phyloP scores from a whole-genome alignment of 2,113 vertebrate genomes.

The Pterocles burchelli region DNA sequence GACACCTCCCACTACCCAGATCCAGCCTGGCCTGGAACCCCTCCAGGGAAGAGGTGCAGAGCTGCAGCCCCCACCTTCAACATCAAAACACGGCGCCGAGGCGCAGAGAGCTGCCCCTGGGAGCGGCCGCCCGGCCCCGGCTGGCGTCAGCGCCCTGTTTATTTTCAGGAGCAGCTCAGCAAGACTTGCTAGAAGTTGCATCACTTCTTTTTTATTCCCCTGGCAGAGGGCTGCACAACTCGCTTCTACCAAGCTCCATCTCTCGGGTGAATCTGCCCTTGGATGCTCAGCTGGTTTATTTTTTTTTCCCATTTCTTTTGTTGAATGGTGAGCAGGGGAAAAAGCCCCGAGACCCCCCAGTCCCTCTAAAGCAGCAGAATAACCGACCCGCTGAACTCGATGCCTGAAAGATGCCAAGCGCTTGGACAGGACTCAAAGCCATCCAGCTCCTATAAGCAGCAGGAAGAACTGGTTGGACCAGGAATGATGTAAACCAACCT shows the following conservation, averaged over 20 bases:
- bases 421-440: background rate
- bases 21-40: no score
- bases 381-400: background rate
- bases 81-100: background rate
- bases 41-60: background rate
- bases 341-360: fast-evolving
- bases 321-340: fast-evolving
- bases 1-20: no score
- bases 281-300: background rate
- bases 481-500: background rate
- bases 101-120: background rate
- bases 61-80: background rate
- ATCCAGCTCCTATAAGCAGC: background rate
- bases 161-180: background rate
- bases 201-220: background rate
- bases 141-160: background rate
- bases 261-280: background rate
- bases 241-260: background rate
- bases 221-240: background rate
- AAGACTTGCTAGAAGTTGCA: conserved; percentile 39
- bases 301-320: background rate
- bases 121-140: background rate
- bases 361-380: background rate
- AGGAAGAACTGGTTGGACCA: conserved; percentile 1
- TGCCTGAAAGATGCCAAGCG: background rate